A percentile compares a stretch with the other conserved stretches of the same genome.
phyloP scores from a whole-genome alignment of 2,888 invertebrate species.

The Athalia rosae region DNA sequence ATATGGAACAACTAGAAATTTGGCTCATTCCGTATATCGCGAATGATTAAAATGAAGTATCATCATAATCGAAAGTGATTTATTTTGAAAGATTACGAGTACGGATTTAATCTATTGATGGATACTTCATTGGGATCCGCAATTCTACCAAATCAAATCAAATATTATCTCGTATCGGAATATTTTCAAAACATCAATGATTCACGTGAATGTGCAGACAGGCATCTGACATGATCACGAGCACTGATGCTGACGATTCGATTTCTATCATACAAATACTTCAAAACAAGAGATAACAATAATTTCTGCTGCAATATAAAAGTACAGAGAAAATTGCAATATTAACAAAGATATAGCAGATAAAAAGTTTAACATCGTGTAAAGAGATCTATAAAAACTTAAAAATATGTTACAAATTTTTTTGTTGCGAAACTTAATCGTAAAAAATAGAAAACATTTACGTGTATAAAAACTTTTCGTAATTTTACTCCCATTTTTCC shows the following conservation, averaged over 20 bases:
- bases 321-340: not conserved
- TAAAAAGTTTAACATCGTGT: constrained; percentile 15
- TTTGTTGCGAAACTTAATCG: constrained; percentile 22
- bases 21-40: too few relatives aligned
- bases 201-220: not conserved
- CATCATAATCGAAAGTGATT: too few relatives aligned
- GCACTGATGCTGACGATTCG: not conserved
- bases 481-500: not conserved
- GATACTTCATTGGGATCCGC: not conserved
- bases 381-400: constrained; percentile 18
- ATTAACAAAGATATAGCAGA: constrained; percentile 13
- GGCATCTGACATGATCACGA: not conserved
- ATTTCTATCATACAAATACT: not conserved
- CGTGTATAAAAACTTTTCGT: not conserved
- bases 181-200: not conserved
- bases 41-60: too few relatives aligned
- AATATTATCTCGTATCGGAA: constrained; percentile 2
- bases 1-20: too few relatives aligned
- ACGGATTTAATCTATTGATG: not conserved
- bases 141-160: constrained; percentile 1
- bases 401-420: constrained; percentile 30
- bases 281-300: not conserved
- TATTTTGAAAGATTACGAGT: too few relatives aligned
- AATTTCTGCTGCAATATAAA: not conserved
- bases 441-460: not conserved